A percentile compares a stretch with the other conserved stretches of the same genome.
Evolutionary conservation across 2,797 vertebrate genomes (phyloP).

Genomic region (Notolabrus celidotus): DNA sequence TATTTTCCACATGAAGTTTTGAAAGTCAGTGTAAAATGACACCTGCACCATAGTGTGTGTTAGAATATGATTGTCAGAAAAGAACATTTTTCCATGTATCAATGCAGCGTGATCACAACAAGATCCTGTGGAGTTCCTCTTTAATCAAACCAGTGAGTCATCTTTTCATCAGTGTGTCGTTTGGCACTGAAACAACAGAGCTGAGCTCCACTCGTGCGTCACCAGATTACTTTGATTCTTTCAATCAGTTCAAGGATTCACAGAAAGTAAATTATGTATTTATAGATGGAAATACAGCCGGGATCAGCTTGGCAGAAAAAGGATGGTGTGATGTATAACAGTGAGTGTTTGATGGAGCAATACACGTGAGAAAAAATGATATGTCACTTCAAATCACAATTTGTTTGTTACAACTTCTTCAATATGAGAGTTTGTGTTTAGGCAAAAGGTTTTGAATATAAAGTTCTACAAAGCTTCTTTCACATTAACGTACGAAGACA

Average conservation of each 20-base stretch:
- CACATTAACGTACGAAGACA: too few species aligned
- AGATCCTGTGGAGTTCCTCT: slow-evolving; percentile 17
- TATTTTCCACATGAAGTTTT: too few species aligned
- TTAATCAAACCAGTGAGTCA: slow-evolving; percentile 60
- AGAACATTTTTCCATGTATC: slow-evolving; percentile 30
- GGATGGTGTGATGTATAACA: neutral
- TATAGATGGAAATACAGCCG: neutral
- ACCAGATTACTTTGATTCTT: slow-evolving; percentile 55
- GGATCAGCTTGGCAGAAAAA: neutral
- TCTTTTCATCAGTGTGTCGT: slow-evolving; percentile 34
- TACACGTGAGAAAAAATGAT: too few species aligned
- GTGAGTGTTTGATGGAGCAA: neutral
- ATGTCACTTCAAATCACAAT: too few species aligned
- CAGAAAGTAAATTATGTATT: slow-evolving; percentile 19
- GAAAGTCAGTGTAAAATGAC: too few species aligned
- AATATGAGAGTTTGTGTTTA: too few species aligned
- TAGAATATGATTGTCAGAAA: neutral
- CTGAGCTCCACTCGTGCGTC: slow-evolving; percentile 34
- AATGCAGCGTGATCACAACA: slow-evolving; percentile 5
- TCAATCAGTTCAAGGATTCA: slow-evolving; percentile 12
- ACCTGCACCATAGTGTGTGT: too few species aligned
- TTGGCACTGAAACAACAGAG: slow-evolving; percentile 7
- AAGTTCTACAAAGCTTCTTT: too few species aligned
- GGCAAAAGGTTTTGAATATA: too few species aligned
- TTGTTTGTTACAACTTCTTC: too few species aligned